These are phyloP conservation scores for Toxotes chatareus DNA, from an alignment of 2,113 vertebrate genomes.

Conservation along the genomic window DNA sequence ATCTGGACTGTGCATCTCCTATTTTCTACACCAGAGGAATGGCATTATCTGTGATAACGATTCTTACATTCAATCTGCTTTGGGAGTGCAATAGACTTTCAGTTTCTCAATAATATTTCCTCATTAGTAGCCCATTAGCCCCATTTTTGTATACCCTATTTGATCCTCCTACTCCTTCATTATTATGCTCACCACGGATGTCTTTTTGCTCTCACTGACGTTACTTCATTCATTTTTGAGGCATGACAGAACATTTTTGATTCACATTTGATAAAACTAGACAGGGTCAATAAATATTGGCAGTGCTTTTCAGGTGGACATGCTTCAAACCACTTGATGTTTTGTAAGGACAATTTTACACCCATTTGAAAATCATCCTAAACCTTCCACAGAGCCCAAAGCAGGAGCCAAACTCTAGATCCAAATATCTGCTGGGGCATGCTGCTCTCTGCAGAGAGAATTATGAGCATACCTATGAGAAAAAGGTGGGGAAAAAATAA, in stretches of 20 bases:
- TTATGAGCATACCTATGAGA: slow-evolving; percentile 12
- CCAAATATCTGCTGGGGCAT: background rate
- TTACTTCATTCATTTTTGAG: slow-evolving; percentile 25
- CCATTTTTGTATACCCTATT: slow-evolving; percentile 38
- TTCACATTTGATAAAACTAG: background rate
- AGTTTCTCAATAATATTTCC: slow-evolving; percentile 39
- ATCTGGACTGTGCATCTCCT: background rate
- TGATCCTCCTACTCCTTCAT: slow-evolving; percentile 58
- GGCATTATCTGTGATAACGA: background rate
- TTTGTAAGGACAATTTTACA: slow-evolving; percentile 38
- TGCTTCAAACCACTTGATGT: slow-evolving; percentile 1
- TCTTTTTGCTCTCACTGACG: slow-evolving; percentile 14
- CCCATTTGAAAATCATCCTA: slow-evolving; percentile 5
- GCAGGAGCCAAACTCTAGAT: slow-evolving; percentile 10
- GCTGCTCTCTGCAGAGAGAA: slow-evolving; percentile 14
- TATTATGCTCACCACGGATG: slow-evolving; percentile 38
- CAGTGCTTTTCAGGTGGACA: slow-evolving; percentile 1
- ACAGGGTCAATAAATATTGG: background rate
- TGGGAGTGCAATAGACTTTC: slow-evolving; percentile 23
- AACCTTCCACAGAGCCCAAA: background rate
- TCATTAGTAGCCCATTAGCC: slow-evolving; percentile 46
- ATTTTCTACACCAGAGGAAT: background rate
- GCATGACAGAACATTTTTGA: slow-evolving; percentile 27
- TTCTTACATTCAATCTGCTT: slow-evolving; percentile 24
- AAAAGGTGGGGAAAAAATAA: background rate